Base-by-base conservation (phyloP, 2,888 invertebrate genomes). In the Drosophila nr. perissopoda region DNA sequence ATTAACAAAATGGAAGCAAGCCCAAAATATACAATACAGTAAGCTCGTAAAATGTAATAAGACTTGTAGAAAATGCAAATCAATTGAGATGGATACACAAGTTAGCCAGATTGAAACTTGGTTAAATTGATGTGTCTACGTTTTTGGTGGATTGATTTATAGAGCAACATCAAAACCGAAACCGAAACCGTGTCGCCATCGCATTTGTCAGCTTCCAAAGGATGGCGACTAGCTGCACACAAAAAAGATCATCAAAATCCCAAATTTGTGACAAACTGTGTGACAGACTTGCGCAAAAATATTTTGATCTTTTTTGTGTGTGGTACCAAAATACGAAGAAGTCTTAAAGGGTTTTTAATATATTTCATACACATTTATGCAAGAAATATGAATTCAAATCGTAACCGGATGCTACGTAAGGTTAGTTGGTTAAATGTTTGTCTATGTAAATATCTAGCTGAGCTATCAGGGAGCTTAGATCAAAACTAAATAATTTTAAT, bases 401-500 rank as follows among this genome's bases (percentile, higher is more conserved):
- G 62, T 13, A 70, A 48, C 60, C 76, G 53, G 62, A 67, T 54
- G 70, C 53, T 36, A 21, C 13, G 7, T 40, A 49, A 54, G 27
- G 67, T 46, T 57, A 52, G 53, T 49, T 60, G 60, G 51, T 21
- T 65, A 54, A 70, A 74, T 79, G 57, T 51, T 75, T 53, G 48
- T 49, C 68, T 82, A 85, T 83, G 73, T 70, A 70, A 83, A 83
- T 71, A 76, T 85, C 83, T 85, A 76, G 85, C 85, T 73, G 66
- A 74, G 71, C 82, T 89, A 86, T 86, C 85, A 70, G 68, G 69
- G 74, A 69, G 74, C 49, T 81, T 83, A 86, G 87, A 86, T 86
- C 85, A 87, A 71, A 70, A 74, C 73, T 83, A 86, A 86, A 86
- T 88, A 81, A 86, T 89, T 88, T 88, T 86, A 86, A 86, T 90